Conservation (phyloP, 2,797 vertebrate genomes). For the Vipera ursinii region DNA sequence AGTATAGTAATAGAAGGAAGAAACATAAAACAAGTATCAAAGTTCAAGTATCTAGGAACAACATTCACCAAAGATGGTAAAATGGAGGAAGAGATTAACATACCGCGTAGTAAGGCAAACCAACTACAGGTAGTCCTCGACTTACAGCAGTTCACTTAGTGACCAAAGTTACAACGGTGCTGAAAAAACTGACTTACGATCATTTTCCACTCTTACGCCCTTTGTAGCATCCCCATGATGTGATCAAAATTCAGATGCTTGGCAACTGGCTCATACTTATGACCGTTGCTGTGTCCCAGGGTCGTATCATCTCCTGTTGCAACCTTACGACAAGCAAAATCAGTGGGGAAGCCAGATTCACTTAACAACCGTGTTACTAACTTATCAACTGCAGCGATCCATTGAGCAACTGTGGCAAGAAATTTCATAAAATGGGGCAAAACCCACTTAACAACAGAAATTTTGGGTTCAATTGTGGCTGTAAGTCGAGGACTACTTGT, state of each 20-base stretch:
- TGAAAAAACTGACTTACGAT: neutral
- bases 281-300: neutral
- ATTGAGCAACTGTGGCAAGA: neutral
- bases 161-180: neutral
- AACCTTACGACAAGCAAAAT: neutral
- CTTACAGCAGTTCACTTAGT: neutral
- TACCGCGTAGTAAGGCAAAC: too few relatives aligned
- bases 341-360: neutral
- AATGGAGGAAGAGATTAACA: too few relatives aligned
- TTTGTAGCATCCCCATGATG: neutral
- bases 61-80: too few relatives aligned
- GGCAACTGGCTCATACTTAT: neutral
- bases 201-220: neutral
- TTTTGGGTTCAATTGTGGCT: neutral
- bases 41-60: neutral
- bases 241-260: neutral
- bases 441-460: neutral
- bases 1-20: neutral
- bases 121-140: too few relatives aligned
- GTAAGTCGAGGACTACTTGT: neutral
- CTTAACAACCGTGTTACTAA: neutral
- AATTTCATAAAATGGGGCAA: neutral
- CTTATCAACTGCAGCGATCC: neutral
- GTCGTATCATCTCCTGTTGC: neutral
- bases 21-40: neutral